Conservation (phyloP, 2,113 vertebrate genomes). For the Crotalus helleri region DNA sequence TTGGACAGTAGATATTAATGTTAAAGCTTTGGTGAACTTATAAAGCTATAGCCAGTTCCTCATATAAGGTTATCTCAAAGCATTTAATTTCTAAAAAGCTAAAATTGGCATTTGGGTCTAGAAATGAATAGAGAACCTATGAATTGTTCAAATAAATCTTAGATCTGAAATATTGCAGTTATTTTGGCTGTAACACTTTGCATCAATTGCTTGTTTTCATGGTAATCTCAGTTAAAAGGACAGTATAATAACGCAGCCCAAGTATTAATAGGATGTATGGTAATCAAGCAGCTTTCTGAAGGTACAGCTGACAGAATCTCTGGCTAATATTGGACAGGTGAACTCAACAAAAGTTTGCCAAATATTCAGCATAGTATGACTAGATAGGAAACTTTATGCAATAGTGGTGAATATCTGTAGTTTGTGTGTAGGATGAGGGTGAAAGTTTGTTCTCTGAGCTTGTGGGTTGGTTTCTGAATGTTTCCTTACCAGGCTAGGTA, state of each 20-base stretch:
- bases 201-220: neutral
- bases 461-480: too few relatives aligned
- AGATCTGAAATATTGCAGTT: neutral
- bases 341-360: neutral
- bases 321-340: neutral
- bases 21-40: neutral
- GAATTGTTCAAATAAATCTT: neutral
- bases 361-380: neutral
- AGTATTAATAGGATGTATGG: neutral
- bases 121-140: neutral
- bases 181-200: neutral
- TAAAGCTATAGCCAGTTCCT: neutral
- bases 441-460: too few relatives aligned
- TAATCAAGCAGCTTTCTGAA: neutral
- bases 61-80: neutral
- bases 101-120: neutral
- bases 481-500: too few relatives aligned
- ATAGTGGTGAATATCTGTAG: too few relatives aligned
- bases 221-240: neutral
- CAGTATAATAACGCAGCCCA: neutral
- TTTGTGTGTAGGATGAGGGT: too few relatives aligned
- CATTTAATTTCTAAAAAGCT: neutral
- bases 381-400: neutral
- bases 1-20: neutral
- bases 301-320: neutral